Base-by-base conservation (phyloP, 1,140 invertebrate species). In the Atta colombica region DNA sequence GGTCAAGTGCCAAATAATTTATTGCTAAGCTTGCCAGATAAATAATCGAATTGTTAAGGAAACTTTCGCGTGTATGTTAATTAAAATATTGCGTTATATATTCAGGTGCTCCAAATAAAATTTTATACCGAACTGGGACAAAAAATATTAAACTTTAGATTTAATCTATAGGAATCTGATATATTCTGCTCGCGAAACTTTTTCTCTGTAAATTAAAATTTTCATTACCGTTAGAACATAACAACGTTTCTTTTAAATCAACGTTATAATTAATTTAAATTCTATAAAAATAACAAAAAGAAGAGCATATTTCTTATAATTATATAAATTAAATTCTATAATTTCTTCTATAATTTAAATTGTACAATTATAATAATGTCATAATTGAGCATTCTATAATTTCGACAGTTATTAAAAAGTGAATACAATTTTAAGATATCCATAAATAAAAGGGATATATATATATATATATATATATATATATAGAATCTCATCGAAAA, bases 1-100 rank as follows among this genome's bases (percentile, higher is more conserved):
- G 80, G 63, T 91, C 74, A 90, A 90, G 90, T 91, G 90, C 90
- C 90, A 89, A 89, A 89, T 87, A 91, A 91, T 55, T 82, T 82
- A 86, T 91, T 86, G 85, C 84, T 80, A 85, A 85, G 75, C 89
- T 80, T 69, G 51, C 53, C 72, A 49, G 63, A 74, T 71, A 53
- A 61, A 85, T 58, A 74, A 78, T 77, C 61, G 61, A 88, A 71
- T 51, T 49, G 18, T 84, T 87, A 71, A 82, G 25, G 4, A 49
- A 74, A 75, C 55, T 65, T 63, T 21, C 53, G 69, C 69, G 58
- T 72, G 45, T 71, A 61, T 51, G 49, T 71, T 72, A 16, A 82
- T 84, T 82, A 87, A 82, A 55, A 49, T 6, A 49, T 78, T 78
- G 14, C 72, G 60, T 31, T 78, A 53, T 65, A 77, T 35, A 39